Evolutionary conservation across 2,113 vertebrate genomes (phyloP).

Genomic region (Okapia johnstoni): DNA sequence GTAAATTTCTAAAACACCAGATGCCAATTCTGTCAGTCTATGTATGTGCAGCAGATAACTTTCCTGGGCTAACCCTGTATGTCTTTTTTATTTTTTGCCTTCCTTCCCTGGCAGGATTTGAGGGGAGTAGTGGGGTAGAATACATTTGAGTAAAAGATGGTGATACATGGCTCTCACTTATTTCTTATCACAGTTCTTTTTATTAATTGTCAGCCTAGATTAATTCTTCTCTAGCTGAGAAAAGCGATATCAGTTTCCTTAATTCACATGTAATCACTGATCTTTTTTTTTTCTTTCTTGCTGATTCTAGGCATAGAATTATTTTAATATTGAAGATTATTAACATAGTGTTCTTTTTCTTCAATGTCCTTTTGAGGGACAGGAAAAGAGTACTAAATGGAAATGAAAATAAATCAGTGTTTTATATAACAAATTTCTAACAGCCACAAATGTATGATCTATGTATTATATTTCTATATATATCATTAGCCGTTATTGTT

Average conservation of each 20-base stretch:
- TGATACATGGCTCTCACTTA: not conserved
- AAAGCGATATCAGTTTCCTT: not conserved
- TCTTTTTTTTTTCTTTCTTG: not conserved
- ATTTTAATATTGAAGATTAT: not conserved
- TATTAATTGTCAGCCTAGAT: not conserved
- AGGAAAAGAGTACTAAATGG: not conserved
- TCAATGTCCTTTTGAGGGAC: not conserved
- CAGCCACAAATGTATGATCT: not conserved
- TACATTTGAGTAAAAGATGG: not conserved
- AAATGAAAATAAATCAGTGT: not conserved
- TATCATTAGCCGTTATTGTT: not conserved
- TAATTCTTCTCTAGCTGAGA: not conserved
- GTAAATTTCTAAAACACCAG: not conserved
- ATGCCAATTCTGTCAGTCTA: not conserved
- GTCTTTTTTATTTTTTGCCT: not conserved
- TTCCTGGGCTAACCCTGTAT: not conserved
- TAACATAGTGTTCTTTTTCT: not conserved
- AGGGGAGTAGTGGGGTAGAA: not conserved
- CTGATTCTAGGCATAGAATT: not conserved
- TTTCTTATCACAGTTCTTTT: not conserved
- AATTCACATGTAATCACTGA: not conserved
- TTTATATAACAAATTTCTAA: not conserved
- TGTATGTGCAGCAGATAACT: not conserved
- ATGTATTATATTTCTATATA: not conserved
- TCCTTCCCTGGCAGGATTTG: not conserved